Conservation (phyloP, 2,797 vertebrate species). For the Epinephelus awoara region DNA sequence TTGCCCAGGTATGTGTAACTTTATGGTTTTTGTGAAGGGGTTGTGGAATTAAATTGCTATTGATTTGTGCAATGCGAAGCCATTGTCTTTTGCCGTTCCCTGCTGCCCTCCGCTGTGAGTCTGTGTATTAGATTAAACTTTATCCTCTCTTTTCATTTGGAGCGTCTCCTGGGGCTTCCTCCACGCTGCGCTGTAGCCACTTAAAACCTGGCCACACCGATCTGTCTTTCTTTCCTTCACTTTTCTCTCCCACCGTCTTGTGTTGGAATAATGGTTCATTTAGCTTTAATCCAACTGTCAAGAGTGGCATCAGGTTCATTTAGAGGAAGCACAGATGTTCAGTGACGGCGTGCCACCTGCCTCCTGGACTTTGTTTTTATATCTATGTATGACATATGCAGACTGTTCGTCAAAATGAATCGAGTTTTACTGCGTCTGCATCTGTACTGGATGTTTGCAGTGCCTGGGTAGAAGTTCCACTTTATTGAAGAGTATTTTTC, state of each 20-base stretch:
- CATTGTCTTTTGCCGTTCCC: constrained; percentile 51
- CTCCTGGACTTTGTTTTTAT: background rate
- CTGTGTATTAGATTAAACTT: constrained; percentile 72
- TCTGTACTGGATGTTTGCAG: background rate
- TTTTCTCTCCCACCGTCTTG: background rate
- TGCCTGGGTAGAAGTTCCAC: background rate
- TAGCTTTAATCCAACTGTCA: constrained; percentile 46
- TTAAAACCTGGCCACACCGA: constrained; percentile 18
- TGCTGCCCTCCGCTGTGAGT: constrained; percentile 31
- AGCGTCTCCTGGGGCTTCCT: constrained; percentile 49
- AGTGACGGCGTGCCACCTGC: constrained; percentile 1
- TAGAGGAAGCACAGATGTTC: constrained; percentile 35
- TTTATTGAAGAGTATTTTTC: background rate
- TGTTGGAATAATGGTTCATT: constrained; percentile 38
- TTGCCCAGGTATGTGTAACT: constrained; percentile 5
- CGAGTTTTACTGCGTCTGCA: background rate
- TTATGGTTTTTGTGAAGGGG: constrained; percentile 24
- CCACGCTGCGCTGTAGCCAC: constrained; percentile 20
- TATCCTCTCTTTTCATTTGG: constrained; percentile 75
- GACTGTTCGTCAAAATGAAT: background rate
- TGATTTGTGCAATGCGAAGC: constrained; percentile 69
- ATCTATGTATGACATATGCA: no score
- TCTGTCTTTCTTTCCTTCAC: constrained; percentile 26
- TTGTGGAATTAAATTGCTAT: constrained; percentile 75
- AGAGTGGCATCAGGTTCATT: constrained; percentile 49